Evolutionary conservation across 1,140 invertebrate genomes (phyloP).

Genomic region (Radopholus similis): DNA sequence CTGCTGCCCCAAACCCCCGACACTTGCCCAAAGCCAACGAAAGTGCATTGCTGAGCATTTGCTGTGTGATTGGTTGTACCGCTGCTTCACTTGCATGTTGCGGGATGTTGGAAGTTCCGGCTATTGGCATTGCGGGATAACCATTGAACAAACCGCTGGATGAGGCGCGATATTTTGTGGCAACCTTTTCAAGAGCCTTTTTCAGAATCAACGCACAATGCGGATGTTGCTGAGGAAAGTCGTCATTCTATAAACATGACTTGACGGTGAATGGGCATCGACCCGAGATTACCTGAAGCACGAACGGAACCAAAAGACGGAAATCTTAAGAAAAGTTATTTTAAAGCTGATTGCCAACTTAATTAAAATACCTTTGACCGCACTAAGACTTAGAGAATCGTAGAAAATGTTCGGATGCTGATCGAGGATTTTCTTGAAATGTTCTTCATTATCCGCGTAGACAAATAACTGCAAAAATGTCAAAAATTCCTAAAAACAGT

Average conservation of each 20-base stretch:
- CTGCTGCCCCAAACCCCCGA: neutral
- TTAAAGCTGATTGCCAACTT: neutral
- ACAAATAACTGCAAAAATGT: neutral
- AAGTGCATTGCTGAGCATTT: slow-evolving; percentile 1
- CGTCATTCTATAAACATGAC: neutral
- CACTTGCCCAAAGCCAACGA: neutral
- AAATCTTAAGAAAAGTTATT: neutral
- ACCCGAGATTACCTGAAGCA: neutral
- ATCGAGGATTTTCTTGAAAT: neutral
- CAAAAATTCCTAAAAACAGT: neutral
- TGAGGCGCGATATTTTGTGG: too few species aligned
- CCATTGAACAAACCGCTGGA: too few species aligned
- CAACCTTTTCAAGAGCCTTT: neutral
- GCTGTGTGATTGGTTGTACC: neutral
- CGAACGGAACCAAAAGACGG: neutral
- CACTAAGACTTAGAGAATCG: too few species aligned
- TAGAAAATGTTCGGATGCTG: neutral
- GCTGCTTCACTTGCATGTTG: neutral
- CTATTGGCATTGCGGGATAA: too few species aligned
- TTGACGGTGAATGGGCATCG: neutral
- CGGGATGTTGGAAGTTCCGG: too few species aligned
- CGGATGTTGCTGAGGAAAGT: neutral
- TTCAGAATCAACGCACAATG: neutral
- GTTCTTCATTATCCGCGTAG: neutral
- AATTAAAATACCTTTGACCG: too few species aligned